phyloP scores from a whole-genome alignment of 2,888 invertebrate genomes.

The Catocala fraxini region DNA sequence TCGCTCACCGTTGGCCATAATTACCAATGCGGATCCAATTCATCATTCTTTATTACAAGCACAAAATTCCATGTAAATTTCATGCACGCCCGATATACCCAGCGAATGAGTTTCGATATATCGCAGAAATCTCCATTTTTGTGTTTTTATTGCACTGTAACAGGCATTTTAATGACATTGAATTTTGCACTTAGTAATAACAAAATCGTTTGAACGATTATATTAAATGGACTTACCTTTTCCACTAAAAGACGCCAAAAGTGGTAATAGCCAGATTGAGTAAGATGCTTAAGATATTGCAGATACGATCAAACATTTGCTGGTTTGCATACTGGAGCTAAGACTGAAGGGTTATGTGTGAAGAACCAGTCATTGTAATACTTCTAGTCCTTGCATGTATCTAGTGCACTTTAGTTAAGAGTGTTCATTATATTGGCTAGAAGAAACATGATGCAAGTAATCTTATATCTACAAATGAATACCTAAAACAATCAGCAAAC shows the following conservation, averaged over 20 bases:
- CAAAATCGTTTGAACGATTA: conserved; percentile 14
- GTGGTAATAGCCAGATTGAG: too few relatives aligned
- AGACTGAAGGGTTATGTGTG: too few relatives aligned
- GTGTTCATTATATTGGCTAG: too few relatives aligned
- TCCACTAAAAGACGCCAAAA: background rate
- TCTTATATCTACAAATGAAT: too few relatives aligned
- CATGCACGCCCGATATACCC: conserved; percentile 73
- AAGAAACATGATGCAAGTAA: too few relatives aligned
- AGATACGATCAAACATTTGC: too few relatives aligned
- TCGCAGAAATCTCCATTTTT: conserved; percentile 73
- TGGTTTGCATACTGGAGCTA: too few relatives aligned
- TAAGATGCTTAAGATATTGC: too few relatives aligned
- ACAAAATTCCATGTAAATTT: conserved; percentile 86
- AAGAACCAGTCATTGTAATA: too few relatives aligned
- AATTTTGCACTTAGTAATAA: conserved; percentile 35
- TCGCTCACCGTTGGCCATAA: conserved; percentile 80
- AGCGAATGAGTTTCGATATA: conserved; percentile 79
- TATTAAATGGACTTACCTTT: background rate
- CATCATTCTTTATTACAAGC: conserved; percentile 87
- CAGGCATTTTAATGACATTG: conserved; percentile 51
- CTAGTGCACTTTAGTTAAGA: too few relatives aligned
- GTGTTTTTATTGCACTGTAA: conserved; percentile 48
- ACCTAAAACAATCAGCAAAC: too few relatives aligned
- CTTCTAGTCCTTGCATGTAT: too few relatives aligned
- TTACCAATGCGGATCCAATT: conserved; percentile 85